Evolutionary conservation across 2,113 vertebrate genomes (phyloP).

Genomic region (Synchiropus splendidus): DNA sequence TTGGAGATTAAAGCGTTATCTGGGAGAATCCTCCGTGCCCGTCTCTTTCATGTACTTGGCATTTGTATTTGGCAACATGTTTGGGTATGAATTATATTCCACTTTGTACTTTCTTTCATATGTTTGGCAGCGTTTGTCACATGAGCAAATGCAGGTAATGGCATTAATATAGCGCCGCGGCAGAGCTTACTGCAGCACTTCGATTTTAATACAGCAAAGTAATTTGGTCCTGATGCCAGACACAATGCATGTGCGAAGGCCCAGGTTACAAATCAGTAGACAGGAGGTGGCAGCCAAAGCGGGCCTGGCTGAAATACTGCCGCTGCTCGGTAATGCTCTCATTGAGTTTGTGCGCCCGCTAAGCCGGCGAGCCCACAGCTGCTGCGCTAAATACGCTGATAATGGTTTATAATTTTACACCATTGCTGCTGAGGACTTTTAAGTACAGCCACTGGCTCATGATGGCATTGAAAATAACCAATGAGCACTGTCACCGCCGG

Average conservation of each 20-base stretch:
- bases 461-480: too few relatives aligned
- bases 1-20: conserved; percentile 10
- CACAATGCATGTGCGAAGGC: conserved; percentile 45
- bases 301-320: conserved; percentile 46
- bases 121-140: too few relatives aligned
- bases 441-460: too few relatives aligned
- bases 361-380: conserved; percentile 19
- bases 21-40: too few relatives aligned
- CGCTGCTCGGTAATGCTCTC: conserved; percentile 30
- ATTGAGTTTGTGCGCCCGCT: conserved; percentile 27
- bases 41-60: too few relatives aligned
- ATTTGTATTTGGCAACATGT: too few relatives aligned
- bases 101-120: too few relatives aligned
- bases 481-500: too few relatives aligned
- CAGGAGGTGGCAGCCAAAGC: conserved; percentile 33
- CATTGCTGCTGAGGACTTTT: too few relatives aligned
- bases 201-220: conserved; percentile 47
- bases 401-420: conserved; percentile 19
- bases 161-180: conserved; percentile 15
- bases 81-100: too few relatives aligned
- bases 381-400: conserved; percentile 18
- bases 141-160: not conserved
- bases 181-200: conserved; percentile 38
- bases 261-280: conserved; percentile 56
- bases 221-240: conserved; percentile 47